A percentile compares a stretch with the other conserved stretches of the same genome.
These are phyloP conservation scores for Hephaestus fuliginosus DNA, from an alignment of 2,797 vertebrate species.

Conservation along the genomic window DNA sequence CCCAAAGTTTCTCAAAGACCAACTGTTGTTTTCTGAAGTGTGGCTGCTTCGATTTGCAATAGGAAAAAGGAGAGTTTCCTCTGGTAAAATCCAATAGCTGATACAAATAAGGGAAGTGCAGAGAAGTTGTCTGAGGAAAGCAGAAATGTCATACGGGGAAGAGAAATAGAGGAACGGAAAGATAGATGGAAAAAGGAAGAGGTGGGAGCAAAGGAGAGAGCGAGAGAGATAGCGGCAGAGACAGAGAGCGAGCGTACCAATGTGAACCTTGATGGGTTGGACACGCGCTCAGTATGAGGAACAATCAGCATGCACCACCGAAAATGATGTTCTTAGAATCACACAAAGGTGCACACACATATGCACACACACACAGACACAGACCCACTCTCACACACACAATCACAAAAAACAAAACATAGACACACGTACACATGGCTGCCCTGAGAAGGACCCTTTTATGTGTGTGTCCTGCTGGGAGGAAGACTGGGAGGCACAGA, in stretches of 20 bases:
- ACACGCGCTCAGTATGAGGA: slow-evolving; percentile 76
- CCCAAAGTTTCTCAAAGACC: slow-evolving; percentile 46
- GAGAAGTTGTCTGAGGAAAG: slow-evolving; percentile 63
- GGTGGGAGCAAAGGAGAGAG: slow-evolving; percentile 41
- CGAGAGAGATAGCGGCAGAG: slow-evolving; percentile 39
- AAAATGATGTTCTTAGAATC: slow-evolving; percentile 77
- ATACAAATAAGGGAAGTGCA: slow-evolving; percentile 26
- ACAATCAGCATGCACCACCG: slow-evolving; percentile 77
- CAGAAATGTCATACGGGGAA: slow-evolving; percentile 66
- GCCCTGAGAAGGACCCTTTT: slow-evolving; percentile 71
- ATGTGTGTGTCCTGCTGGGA: slow-evolving; percentile 77
- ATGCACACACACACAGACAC: slow-evolving; percentile 26
- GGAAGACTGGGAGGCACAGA: slow-evolving; percentile 75
- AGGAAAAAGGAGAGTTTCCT: slow-evolving; percentile 36
- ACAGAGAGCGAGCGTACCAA: slow-evolving; percentile 65
- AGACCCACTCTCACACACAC: slow-evolving; percentile 35
- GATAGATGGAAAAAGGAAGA: slow-evolving; percentile 55
- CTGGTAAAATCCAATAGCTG: slow-evolving; percentile 63
- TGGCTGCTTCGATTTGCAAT: slow-evolving; percentile 54
- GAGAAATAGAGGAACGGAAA: slow-evolving; percentile 58
- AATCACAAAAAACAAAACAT: slow-evolving; percentile 30
- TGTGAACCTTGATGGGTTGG: slow-evolving; percentile 84
- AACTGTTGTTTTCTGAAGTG: slow-evolving; percentile 53
- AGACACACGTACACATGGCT: slow-evolving; percentile 21
- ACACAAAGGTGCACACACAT: slow-evolving; percentile 43